Percentiles rank a stretch among this genome's conserved stretches.
Evolutionary conservation across 2,888 invertebrate genomes (phyloP).

Genomic region (Lysandra coridon): DNA sequence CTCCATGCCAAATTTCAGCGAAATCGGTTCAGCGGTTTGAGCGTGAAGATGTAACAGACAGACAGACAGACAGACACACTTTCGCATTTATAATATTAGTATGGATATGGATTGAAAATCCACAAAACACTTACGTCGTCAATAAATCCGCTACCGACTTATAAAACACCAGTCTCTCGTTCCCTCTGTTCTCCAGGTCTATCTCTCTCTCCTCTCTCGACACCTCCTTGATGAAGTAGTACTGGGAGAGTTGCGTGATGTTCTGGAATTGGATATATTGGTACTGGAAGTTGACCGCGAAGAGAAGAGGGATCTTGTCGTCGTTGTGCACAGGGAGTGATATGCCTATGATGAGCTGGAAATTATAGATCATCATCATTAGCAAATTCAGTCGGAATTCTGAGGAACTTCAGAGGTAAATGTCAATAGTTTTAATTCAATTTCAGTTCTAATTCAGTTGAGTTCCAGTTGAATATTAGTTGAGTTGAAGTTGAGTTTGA

Average conservation of each 20-base stretch:
- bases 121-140: slow-evolving; percentile 52
- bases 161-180: slow-evolving; percentile 67
- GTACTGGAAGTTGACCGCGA: slow-evolving; percentile 83
- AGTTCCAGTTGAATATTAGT: too few relatives aligned
- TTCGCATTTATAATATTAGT: too few relatives aligned
- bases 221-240: slow-evolving; percentile 69
- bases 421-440: too few relatives aligned
- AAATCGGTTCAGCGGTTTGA: too few relatives aligned
- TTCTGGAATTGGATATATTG: slow-evolving; percentile 81
- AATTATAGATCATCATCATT: slow-evolving; percentile 33
- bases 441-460: too few relatives aligned
- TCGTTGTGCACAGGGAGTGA: slow-evolving; percentile 79
- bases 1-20: too few relatives aligned
- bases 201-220: slow-evolving; percentile 64
- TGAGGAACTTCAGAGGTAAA: too few relatives aligned
- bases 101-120: not conserved
- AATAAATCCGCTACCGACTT: slow-evolving; percentile 60
- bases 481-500: too few relatives aligned
- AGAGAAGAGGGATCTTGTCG: slow-evolving; percentile 75
- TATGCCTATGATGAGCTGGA: slow-evolving; percentile 81
- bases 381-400: not conserved
- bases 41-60: too few relatives aligned
- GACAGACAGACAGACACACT: too few relatives aligned
- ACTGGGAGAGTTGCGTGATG: slow-evolving; percentile 71
- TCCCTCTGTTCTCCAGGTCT: slow-evolving; percentile 52